Evolutionary conservation across 2,888 invertebrate genomes (phyloP), one percentile per base, ranked within the genome.

Genomic region (Ptilodon capucinus): DNA sequence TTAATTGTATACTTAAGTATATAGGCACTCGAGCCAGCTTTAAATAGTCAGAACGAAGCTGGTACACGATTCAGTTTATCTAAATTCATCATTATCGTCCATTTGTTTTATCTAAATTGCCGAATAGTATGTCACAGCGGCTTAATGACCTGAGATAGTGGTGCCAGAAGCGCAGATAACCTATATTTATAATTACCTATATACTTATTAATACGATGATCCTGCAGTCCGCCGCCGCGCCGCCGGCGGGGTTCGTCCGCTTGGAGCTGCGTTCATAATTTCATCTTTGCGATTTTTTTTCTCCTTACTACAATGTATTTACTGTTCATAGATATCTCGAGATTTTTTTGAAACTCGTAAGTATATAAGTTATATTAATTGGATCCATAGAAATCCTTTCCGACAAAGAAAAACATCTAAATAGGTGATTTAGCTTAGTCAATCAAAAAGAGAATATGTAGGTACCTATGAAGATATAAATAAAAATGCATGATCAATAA

Each of bases 31-130:
- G n/a, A 28, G 11, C 11, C 32, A 8, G 7, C 32, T 36, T 36
- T 11, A 36, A 18, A 36, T 19, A 18, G 3, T n/a, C n/a, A 21
- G 21, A 14, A 11, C 25, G 16, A 9, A 40, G 19, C 14, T 8
- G 14, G 25, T 16, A 16, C 40, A 40, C 42, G 46, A 18, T 36
- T 46, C 36, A 23, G 32, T 48, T 56, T 57, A 60, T 71, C 63
- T 60, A 42, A 48, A 56, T 57, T 58, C 32, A 57, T 57, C 48
- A 55, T 49, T 63, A 68, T 68, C 65, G 52, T 38, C 49, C 52
- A 56, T 67, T 60, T 61, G 59, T 46, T 57, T 61, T 75, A 79
- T 79, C 74, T 75, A 65, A 79, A 76, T 71, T 64, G 63, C 62
- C 61, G 64, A 68, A 64, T 63, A 61, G 60, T 72, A 55, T 73